Conservation (phyloP, 1,140 invertebrate species). For the Eurosta solidaginis region DNA sequence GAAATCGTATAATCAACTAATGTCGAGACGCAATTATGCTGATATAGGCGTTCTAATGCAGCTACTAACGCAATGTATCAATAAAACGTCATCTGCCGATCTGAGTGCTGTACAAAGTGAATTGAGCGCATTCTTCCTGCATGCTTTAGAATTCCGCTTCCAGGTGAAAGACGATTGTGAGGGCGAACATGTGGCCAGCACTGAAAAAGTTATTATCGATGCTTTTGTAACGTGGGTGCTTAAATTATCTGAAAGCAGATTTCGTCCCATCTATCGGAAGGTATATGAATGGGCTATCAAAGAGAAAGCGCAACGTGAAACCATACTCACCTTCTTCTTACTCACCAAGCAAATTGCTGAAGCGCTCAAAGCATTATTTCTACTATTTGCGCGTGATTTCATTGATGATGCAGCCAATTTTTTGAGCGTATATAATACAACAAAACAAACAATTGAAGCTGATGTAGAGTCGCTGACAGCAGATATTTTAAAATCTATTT, state of each 20-base stretch:
- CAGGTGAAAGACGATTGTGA: conserved; percentile 29
- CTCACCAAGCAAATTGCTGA: conserved; percentile 78
- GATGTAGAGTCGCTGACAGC: conserved; percentile 61
- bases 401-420: conserved; percentile 77
- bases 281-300: conserved; percentile 83
- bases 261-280: conserved; percentile 84
- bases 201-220: conserved; percentile 75
- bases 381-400: conserved; percentile 85
- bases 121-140: conserved; percentile 75
- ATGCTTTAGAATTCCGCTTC: conserved; percentile 73
- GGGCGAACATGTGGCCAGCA: conserved; percentile 32
- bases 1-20: conserved; percentile 68
- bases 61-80: conserved; percentile 74
- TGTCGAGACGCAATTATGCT: conserved; percentile 65
- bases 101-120: conserved; percentile 68
- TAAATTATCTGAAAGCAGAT: conserved; percentile 85
- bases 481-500: conserved; percentile 69
- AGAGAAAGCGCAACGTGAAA: conserved; percentile 55
- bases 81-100: conserved; percentile 65
- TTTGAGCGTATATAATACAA: conserved; percentile 67
- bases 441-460: conserved; percentile 39
- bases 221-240: conserved; percentile 78
- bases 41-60: conserved; percentile 74
- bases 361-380: conserved; percentile 84
- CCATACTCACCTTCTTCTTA: conserved; percentile 63